Evolutionary conservation across 1,140 invertebrate genomes (phyloP), one percentile per base, ranked within the genome.

Genomic region (Adoxophyes honmai): DNA sequence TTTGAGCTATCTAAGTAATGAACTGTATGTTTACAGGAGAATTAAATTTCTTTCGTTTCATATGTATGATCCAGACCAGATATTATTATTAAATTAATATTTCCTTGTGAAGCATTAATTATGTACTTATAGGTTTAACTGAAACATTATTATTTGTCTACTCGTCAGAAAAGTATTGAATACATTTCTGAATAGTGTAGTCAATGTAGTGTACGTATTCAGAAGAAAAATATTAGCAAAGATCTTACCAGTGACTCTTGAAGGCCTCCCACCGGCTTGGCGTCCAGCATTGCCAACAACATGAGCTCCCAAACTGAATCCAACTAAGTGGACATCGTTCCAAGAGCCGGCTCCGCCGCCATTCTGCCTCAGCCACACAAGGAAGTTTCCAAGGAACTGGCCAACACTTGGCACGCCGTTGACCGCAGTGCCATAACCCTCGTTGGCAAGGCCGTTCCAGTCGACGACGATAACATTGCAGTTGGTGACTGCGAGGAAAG

Each of bases 301-400:
- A 62, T 97, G 95, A 0, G 95, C 95, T 0, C 96, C 96, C 28
- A 97, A 86, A 65, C 95, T 96, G 81, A 96, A 95, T 0, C 96
- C 96, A 58, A 96, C 90, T n/a, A 96, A 72, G 66, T 97, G 94
- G 38, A 95, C 86, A 35, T 91, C 81, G 13, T 89, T 81, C 68
- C 68, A 81, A 42, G n/a, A n/a, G n/a, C n/a, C n/a, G n/a, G 70
- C 68, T 5, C 72, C 70, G 52, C 74, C 75, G 16, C 51, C 57
- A 10, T 55, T 71, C 0, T 70, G 57, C 7, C 68, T 55, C 0
- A 81, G 63, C 64, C 64, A 83, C 4, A 52, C 18, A 0, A 83
- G 10, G 35, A 89, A 87, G 56, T 81, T 72, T 1, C 73, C 82
- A 5, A 88, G 60, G 52, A 73, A 63, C 0, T 73, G 62, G 0